Conservation (phyloP, 23 tunicate genomes). For the Trididemnum clinides region DNA sequence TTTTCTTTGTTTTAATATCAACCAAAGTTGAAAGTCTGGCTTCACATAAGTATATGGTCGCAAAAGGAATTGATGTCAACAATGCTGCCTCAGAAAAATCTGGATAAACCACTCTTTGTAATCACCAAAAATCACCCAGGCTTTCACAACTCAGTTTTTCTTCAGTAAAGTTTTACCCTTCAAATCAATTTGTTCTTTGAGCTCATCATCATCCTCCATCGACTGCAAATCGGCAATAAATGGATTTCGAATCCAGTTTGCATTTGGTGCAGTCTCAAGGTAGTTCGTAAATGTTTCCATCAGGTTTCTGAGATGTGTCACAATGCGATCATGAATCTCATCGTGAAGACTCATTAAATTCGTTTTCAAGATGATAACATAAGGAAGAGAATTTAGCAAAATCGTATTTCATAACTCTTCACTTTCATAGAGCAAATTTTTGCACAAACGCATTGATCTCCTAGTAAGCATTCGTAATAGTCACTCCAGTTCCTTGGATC, state of each 20-base stretch:
- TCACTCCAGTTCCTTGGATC: slow-evolving; percentile 7
- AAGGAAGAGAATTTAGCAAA: neutral
- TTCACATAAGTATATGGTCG: neutral
- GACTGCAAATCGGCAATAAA: neutral
- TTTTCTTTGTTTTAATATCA: neutral
- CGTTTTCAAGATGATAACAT: neutral
- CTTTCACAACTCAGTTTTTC: neutral
- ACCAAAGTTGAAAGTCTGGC: neutral
- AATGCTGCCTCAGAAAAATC: neutral
- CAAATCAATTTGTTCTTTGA: neutral
- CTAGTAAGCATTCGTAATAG: neutral
- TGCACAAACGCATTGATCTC: neutral
- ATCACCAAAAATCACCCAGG: neutral
- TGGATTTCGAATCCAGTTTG: neutral
- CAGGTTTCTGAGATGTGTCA: neutral
- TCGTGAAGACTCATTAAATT: neutral
- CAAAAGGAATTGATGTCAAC: neutral
- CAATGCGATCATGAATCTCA: neutral
- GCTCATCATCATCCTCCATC: neutral
- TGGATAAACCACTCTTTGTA: neutral
- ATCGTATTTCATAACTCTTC: neutral
- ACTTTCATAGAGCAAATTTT: neutral
- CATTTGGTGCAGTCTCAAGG: neutral
- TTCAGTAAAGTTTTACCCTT: neutral
- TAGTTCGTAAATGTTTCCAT: neutral